phyloP scores from a whole-genome alignment of 2,888 invertebrate genomes.

The Ochropleura leucogaster region DNA sequence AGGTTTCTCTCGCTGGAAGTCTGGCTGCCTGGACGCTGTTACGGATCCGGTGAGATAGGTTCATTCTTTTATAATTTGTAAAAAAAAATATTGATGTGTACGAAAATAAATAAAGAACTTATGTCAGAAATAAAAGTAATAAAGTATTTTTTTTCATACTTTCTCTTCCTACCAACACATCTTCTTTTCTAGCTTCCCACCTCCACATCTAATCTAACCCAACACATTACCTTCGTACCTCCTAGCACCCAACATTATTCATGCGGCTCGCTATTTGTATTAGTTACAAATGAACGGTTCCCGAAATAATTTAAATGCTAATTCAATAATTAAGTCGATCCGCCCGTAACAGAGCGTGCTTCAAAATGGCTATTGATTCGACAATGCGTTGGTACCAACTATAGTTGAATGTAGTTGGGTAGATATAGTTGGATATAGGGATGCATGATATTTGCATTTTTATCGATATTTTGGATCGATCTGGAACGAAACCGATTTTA shows the following conservation, averaged over 20 bases:
- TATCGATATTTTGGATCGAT: slow-evolving; percentile 1
- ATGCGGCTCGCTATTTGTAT: slow-evolving; percentile 89
- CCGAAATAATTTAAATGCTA: slow-evolving; percentile 91
- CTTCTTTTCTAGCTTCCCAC: background rate
- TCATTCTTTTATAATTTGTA: no score
- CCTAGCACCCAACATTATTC: slow-evolving; percentile 82
- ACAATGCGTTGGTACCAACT: slow-evolving; percentile 68
- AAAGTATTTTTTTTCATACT: no score
- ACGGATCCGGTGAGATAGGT: no score
- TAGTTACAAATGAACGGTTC: slow-evolving; percentile 91
- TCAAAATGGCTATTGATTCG: slow-evolving; percentile 81
- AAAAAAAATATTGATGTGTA: no score
- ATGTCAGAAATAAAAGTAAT: no score
- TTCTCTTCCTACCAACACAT: no score
- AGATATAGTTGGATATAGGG: slow-evolving; percentile 18
- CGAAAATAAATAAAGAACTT: no score
- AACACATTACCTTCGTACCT: slow-evolving; percentile 67
- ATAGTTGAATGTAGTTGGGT: slow-evolving; percentile 35
- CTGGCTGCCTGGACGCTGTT: no score
- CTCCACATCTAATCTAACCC: background rate
- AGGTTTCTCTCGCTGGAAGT: no score
- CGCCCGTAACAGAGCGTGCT: slow-evolving; percentile 84
- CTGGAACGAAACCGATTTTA: no score
- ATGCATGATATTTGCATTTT: background rate
- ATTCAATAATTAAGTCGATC: slow-evolving; percentile 90